Evolutionary conservation across 2,113 vertebrate genomes (phyloP).

Genomic region (Lipophrys pholis): DNA sequence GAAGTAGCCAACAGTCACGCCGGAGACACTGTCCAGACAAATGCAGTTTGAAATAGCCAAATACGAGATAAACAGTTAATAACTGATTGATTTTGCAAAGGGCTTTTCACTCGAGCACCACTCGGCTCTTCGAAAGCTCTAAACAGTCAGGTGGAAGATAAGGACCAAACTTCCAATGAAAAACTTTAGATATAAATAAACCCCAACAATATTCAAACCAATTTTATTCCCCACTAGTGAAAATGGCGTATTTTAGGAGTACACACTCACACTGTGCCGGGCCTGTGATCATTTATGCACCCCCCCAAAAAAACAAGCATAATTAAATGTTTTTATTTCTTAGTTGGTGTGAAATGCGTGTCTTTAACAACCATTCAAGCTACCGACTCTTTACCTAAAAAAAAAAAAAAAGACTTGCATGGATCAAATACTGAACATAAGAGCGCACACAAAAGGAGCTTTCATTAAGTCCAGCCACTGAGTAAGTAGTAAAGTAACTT

Average conservation of each 20-base stretch:
- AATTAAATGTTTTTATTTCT: conserved; percentile 9
- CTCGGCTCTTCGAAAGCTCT: too few relatives aligned
- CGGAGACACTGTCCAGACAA: too few relatives aligned
- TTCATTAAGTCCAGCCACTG: conserved; percentile 62
- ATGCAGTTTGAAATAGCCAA: too few relatives aligned
- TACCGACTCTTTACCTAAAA: conserved; percentile 23
- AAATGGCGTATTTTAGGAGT: neutral
- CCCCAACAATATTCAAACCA: neutral
- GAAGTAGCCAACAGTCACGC: too few relatives aligned
- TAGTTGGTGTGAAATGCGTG: conserved; percentile 2
- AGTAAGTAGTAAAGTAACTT: conserved; percentile 53
- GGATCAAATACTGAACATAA: conserved; percentile 64
- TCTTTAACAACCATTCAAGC: conserved; percentile 12
- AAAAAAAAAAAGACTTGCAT: conserved; percentile 38
- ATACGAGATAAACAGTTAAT: too few relatives aligned
- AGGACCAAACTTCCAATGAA: neutral
- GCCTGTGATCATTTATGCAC: neutral
- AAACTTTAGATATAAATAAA: neutral
- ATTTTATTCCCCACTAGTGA: too few relatives aligned
- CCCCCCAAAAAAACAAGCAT: neutral
- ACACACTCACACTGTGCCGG: neutral
- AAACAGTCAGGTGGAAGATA: neutral
- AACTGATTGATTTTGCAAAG: too few relatives aligned
- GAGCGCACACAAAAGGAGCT: conserved; percentile 57
- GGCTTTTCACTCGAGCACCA: neutral